These are phyloP conservation scores for Orycteropus afer DNA, from an alignment of 2,113 vertebrate genomes.

Conservation along the genomic window DNA sequence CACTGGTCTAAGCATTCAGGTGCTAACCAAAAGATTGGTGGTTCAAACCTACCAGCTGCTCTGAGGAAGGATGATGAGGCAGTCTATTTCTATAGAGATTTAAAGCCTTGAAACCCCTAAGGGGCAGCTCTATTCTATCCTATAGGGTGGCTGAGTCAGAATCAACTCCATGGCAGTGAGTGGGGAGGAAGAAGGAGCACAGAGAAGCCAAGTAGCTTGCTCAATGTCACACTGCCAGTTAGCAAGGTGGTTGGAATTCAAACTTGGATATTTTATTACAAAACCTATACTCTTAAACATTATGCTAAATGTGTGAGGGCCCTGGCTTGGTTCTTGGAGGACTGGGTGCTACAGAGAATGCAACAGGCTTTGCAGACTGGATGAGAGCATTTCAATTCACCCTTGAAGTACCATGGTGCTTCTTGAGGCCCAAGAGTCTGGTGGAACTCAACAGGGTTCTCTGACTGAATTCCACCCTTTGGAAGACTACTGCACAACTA, in stretches of 20 bases:
- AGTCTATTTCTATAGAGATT: too few species aligned
- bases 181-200: neutral
- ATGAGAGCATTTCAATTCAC: constrained; percentile 2
- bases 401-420: neutral
- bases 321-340: neutral
- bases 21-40: too few species aligned
- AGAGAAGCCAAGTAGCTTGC: neutral
- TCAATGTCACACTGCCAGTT: neutral
- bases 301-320: neutral
- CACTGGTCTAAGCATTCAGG: too few species aligned
- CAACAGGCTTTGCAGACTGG: neutral
- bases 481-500: neutral
- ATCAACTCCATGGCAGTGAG: too few species aligned
- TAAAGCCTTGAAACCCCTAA: too few species aligned
- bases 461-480: neutral
- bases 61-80: too few species aligned
- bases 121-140: too few species aligned
- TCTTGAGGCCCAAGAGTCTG: neutral
- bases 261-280: neutral
- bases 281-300: neutral
- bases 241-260: neutral
- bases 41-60: too few species aligned
- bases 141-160: too few species aligned
- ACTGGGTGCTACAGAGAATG: neutral
- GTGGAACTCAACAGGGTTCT: neutral